These are phyloP conservation scores for Eupithecia pulchellata DNA, from an alignment of 2,888 invertebrate genomes.

Conservation along the genomic window DNA sequence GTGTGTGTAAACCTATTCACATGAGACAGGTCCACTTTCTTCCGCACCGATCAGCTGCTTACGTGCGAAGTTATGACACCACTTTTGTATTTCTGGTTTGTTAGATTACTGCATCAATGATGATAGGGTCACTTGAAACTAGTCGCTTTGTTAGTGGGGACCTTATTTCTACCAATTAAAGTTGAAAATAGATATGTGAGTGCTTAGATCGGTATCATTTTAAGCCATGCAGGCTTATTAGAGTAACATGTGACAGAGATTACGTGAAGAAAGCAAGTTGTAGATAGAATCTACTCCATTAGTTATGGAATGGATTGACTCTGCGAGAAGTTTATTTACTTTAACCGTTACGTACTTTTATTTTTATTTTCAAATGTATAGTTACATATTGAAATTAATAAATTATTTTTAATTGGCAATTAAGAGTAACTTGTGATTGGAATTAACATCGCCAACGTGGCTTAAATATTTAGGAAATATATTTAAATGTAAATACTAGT, in stretches of 20 bases:
- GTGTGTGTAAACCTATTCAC: conserved; percentile 18
- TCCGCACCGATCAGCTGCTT: conserved; percentile 34
- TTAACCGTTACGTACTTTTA: neutral
- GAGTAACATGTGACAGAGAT: conserved; percentile 11
- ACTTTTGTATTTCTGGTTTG: conserved; percentile 39
- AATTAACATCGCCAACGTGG: too few species aligned
- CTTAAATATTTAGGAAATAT: too few species aligned
- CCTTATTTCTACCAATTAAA: conserved; percentile 2
- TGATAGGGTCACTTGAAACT: neutral
- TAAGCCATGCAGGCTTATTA: neutral
- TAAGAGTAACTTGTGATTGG: too few species aligned
- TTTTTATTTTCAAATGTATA: neutral
- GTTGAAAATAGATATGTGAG: neutral
- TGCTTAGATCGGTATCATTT: neutral
- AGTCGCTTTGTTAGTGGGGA: neutral
- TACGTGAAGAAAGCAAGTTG: conserved; percentile 5
- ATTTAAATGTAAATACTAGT: too few species aligned
- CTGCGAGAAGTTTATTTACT: neutral
- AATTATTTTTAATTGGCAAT: too few species aligned
- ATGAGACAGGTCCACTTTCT: conserved; percentile 43
- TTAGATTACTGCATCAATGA: conserved; percentile 29
- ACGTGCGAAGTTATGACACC: conserved; percentile 38
- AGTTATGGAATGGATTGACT: neutral
- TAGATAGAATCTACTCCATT: conserved; percentile 3
- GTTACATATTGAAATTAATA: neutral